Conservation (phyloP, 2,113 vertebrate genomes). For the Sigmodon hispidus region DNA sequence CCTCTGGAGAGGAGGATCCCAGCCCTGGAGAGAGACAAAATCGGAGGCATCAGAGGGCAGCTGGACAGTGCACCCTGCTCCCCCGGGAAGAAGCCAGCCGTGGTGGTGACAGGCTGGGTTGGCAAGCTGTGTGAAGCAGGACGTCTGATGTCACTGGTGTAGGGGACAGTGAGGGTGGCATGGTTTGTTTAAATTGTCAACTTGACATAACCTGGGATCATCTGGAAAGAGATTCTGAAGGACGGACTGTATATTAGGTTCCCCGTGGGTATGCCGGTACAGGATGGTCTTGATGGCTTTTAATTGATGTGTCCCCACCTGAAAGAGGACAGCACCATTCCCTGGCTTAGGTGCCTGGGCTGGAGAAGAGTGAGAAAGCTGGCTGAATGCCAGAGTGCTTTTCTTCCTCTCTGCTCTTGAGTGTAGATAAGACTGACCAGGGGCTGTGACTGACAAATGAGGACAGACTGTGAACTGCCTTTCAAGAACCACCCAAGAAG, state of each 20-base stretch:
- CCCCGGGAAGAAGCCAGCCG: too few relatives aligned
- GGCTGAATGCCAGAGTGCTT: background rate
- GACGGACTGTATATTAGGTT: background rate
- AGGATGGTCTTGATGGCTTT: background rate
- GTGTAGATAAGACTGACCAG: background rate
- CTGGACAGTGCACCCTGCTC: background rate
- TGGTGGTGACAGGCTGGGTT: background rate
- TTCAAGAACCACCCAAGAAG: background rate
- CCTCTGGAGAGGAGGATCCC: background rate
- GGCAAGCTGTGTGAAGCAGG: background rate
- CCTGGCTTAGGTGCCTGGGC: background rate
- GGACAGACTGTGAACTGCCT: background rate
- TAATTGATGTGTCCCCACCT: background rate
- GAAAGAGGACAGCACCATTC: too few relatives aligned
- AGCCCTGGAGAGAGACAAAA: background rate
- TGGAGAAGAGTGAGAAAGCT: background rate
- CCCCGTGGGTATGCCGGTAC: background rate
- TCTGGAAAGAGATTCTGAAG: background rate
- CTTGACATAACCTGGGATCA: background rate
- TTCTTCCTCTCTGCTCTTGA: background rate
- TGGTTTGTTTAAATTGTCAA: background rate
- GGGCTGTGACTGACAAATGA: background rate
- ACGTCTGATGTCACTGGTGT: background rate
- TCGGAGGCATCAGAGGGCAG: background rate
- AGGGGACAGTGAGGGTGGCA: background rate